Base-by-base conservation (phyloP, 2,797 vertebrate genomes). In the Euphonia xanthogaster region DNA sequence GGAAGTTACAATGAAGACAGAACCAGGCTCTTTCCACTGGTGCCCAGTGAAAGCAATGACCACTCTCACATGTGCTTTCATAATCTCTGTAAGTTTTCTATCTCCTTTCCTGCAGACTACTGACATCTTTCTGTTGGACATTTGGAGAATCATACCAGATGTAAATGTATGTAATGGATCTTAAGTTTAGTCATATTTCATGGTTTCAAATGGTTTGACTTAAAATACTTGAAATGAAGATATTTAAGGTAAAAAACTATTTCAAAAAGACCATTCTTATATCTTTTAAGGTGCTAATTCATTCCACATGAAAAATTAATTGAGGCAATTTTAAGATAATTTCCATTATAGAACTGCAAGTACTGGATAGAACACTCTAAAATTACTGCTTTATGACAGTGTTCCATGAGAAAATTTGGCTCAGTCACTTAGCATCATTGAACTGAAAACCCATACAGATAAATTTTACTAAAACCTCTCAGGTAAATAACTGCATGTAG, bases 1-100 rank as follows among this genome's bases (percentile, higher is more conserved):
- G 6, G 20, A 57, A 61, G 8, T 8, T 20, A 13, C 24, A 79
- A 12, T 25, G 23, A 60, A 17, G 6, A 57, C 19, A 45, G 22
- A 83, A 12, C 4, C 8, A 66, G 35, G 3, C 10, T 48, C 28
- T 30, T 72, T 24, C 8, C 24, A 39, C 9, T 27, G 5, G 19
- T 31, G 5, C 27, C 20, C 12, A 24, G 3, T 27, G 44, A 33
- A 22, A 90, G 12, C 5, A 61, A 42, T 68, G 54, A 61, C 12
- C 7, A 47, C 8, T 31, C 7, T 47, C 33, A 40, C 14, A 9
- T 0, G 0, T 17, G 14, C 22, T 61, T 13, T 27, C 10, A 20
- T 4, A 39, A 31, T 42, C 9, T 62, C 23, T 40, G 25, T 77
- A 66, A 75, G 82, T 40, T 57, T 48, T 33, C 30, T 40, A 28